Conservation (phyloP, 2,888 invertebrate genomes). For the Eumerus sabulonum region DNA sequence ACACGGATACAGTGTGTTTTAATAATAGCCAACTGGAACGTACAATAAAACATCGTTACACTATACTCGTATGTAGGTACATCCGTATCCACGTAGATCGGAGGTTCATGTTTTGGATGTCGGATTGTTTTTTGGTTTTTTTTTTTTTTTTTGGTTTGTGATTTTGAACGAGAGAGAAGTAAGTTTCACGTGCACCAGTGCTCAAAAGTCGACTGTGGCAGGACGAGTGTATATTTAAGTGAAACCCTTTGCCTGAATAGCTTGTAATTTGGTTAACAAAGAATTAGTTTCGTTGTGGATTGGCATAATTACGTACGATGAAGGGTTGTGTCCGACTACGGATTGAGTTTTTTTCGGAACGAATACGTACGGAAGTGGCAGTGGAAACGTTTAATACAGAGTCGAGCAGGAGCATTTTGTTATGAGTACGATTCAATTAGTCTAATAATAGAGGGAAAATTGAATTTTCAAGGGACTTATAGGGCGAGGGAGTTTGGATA, state of each 20-base stretch:
- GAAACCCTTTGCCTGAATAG: slow-evolving; percentile 30
- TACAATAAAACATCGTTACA: slow-evolving; percentile 35
- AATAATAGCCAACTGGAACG: slow-evolving; percentile 47
- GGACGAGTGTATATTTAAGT: slow-evolving; percentile 14
- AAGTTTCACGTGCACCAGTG: neutral
- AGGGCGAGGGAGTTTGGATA: too few species aligned
- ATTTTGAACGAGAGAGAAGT: neutral
- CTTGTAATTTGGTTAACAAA: slow-evolving; percentile 45
- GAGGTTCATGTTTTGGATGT: slow-evolving; percentile 23
- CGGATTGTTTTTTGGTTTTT: slow-evolving; percentile 34
- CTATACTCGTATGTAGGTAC: too few species aligned
- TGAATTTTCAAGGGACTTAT: too few species aligned
- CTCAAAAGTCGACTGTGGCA: neutral
- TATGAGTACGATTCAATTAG: too few species aligned
- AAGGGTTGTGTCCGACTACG: too few species aligned
- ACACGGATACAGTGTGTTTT: slow-evolving; percentile 47
- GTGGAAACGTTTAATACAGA: too few species aligned
- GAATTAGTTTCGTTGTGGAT: slow-evolving; percentile 43
- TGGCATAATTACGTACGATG: slow-evolving; percentile 51
- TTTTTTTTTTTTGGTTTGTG: slow-evolving; percentile 10
- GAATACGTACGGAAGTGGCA: too few species aligned
- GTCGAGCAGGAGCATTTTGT: too few species aligned
- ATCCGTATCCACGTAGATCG: neutral
- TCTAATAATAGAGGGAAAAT: too few species aligned
- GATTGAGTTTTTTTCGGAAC: too few species aligned